Evolutionary conservation across 2,797 vertebrate species (phyloP).

Genomic region (Heliangelus exortis): DNA sequence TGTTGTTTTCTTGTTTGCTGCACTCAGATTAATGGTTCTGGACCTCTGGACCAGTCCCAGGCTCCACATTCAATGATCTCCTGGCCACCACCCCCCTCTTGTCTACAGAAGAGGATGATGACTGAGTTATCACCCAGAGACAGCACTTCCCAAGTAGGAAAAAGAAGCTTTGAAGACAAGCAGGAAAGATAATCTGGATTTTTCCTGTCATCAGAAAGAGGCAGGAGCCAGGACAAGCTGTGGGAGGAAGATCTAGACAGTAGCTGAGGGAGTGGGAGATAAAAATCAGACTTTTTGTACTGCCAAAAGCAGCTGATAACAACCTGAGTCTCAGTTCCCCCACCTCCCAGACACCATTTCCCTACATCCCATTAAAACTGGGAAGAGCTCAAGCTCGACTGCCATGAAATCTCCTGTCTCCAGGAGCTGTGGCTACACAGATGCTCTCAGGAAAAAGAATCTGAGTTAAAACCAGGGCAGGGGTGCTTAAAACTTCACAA

Average conservation of each 20-base stretch:
- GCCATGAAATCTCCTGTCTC: neutral
- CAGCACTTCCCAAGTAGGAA: neutral
- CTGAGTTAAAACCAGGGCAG: neutral
- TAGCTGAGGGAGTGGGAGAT: neutral
- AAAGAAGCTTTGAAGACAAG: neutral
- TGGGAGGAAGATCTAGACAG: conserved; percentile 13
- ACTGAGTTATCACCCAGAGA: neutral
- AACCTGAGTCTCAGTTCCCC: neutral
- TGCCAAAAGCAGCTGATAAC: conserved; percentile 6
- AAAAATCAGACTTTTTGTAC: neutral
- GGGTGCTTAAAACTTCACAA: neutral
- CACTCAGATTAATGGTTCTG: accelerated
- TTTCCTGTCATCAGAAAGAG: neutral
- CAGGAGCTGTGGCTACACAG: neutral
- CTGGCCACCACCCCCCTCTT: neutral
- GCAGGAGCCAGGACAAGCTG: neutral
- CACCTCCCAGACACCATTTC: neutral
- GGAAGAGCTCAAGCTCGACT: neutral
- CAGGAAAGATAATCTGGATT: neutral
- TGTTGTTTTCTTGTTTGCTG: neutral
- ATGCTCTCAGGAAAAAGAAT: neutral
- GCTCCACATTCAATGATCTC: neutral
- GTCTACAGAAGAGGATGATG: neutral
- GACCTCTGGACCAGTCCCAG: neutral
- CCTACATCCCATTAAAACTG: neutral